These are phyloP conservation scores for Cerastoderma edule DNA, from an alignment of 2,888 invertebrate genomes.

Conservation along the genomic window DNA sequence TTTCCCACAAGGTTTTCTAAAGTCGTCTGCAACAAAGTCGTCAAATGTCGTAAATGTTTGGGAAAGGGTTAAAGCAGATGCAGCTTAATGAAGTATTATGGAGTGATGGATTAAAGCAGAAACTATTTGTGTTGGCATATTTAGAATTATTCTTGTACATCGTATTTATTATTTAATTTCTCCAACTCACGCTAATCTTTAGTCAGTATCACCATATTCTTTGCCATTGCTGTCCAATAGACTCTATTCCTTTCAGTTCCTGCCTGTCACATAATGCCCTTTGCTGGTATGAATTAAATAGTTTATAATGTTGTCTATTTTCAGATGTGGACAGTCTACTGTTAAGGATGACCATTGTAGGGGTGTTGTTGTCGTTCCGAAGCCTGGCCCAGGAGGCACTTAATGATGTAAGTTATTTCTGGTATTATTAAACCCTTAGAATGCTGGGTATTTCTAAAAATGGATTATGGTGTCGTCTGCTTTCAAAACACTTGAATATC, in stretches of 20 bases:
- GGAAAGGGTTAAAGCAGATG: no score
- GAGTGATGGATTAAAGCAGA: no score
- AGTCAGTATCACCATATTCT: not conserved
- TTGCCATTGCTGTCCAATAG: not conserved
- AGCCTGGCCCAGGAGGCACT: conserved; percentile 97
- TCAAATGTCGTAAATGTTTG: no score
- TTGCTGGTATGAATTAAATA: not conserved
- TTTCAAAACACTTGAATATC: no score
- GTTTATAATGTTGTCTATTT: conserved; percentile 30
- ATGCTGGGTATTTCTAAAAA: no score
- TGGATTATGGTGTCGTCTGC: no score
- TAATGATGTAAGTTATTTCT: conserved; percentile 85
- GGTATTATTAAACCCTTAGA: not conserved
- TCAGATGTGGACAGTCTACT: conserved; percentile 95
- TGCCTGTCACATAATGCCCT: not conserved
- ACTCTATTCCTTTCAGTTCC: not conserved
- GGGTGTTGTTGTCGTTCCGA: conserved; percentile 97
- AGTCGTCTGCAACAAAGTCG: no score
- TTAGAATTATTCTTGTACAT: no score
- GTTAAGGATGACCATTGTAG: conserved; percentile 98
- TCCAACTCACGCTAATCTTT: not conserved
- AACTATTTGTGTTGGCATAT: no score
- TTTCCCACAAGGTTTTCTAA: no score
- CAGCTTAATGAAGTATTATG: no score
- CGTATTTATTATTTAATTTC: no score